A percentile compares a stretch with the other conserved stretches of the same genome.
Conservation (phyloP, 2,888 invertebrate species). For the Helleia helle region DNA sequence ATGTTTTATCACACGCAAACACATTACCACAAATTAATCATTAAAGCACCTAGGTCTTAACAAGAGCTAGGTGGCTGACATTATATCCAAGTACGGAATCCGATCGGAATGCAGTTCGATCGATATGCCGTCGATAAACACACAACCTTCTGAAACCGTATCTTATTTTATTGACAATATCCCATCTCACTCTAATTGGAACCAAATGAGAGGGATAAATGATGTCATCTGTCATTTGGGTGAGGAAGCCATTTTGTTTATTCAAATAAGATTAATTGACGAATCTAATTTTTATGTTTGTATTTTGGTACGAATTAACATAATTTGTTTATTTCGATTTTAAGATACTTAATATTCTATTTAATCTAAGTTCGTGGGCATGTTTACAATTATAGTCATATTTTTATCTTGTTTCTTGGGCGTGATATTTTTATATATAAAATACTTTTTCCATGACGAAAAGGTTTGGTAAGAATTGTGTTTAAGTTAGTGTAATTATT, state of each 20-base stretch:
- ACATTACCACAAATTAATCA: constrained; percentile 7
- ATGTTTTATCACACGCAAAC: constrained; percentile 6
- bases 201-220: not conserved
- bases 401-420: no score
- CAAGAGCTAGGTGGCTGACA: constrained; percentile 8
- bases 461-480: no score
- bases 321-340: no score
- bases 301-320: no score
- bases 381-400: no score
- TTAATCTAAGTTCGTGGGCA: no score
- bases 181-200: not conserved
- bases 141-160: constrained; percentile 1
- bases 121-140: constrained; percentile 6
- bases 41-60: constrained; percentile 6
- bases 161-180: constrained; percentile 7
- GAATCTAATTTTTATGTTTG: not conserved
- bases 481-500: no score
- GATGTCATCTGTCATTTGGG: not conserved
- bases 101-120: constrained; percentile 5
- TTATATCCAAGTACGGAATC: constrained; percentile 8
- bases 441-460: no score
- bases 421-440: no score
- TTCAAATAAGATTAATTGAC: not conserved
- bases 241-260: not conserved
- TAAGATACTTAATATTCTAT: no score